Evolutionary conservation across 2,888 invertebrate genomes (phyloP).

Genomic region (Hirtodrosophila confusa): DNA sequence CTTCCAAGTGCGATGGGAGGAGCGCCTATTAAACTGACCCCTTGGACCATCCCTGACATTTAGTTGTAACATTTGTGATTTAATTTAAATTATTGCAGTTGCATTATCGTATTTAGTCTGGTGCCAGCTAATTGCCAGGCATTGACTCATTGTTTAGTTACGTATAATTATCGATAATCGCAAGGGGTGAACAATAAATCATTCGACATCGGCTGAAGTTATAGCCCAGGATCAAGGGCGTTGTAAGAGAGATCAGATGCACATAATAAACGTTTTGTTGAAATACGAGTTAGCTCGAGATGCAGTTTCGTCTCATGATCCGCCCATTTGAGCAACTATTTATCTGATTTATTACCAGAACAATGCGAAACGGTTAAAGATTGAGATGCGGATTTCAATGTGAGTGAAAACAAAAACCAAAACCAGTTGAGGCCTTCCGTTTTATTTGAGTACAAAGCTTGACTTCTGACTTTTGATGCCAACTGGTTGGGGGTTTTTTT

Average conservation of each 20-base stretch:
- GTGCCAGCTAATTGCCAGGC: too few relatives aligned
- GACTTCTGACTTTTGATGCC: conserved; percentile 53
- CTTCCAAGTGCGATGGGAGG: conserved; percentile 22
- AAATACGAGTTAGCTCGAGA: neutral
- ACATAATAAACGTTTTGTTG: too few relatives aligned
- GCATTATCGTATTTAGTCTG: too few relatives aligned
- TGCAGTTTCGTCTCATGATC: conserved; percentile 1
- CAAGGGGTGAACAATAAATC: too few relatives aligned
- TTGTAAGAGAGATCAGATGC: too few relatives aligned
- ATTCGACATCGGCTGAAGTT: too few relatives aligned
- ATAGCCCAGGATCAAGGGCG: too few relatives aligned
- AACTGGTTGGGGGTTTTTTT: conserved; percentile 29
- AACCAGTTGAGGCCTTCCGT: conserved; percentile 51
- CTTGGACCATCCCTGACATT: conserved; percentile 6
- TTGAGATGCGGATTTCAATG: neutral
- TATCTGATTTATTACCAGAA: conserved; percentile 15
- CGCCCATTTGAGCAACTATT: conserved; percentile 18
- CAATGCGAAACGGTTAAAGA: conserved; percentile 18
- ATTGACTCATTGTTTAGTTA: too few relatives aligned
- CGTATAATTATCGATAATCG: too few relatives aligned
- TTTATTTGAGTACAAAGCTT: conserved; percentile 46
- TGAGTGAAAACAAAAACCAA: conserved; percentile 20
- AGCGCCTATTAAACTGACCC: neutral
- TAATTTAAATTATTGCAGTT: too few relatives aligned
- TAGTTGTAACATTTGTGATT: neutral